Evolutionary conservation across 2,888 invertebrate genomes (phyloP).

Genomic region (Hydriomena furcata): DNA sequence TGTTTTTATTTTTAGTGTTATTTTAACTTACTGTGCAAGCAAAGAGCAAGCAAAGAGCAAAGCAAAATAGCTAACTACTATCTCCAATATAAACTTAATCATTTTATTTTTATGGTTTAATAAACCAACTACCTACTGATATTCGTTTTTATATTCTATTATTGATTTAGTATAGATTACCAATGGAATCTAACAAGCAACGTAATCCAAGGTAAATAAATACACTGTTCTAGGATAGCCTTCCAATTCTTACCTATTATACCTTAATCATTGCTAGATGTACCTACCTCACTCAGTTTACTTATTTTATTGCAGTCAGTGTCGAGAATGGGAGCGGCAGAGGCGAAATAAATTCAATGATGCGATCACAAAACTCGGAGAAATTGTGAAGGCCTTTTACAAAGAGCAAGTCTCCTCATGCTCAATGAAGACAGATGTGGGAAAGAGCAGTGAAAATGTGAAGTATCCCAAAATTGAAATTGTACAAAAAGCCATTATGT

Average conservation of each 20-base stretch:
- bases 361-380: constrained; percentile 67
- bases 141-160: too few relatives aligned
- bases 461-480: constrained; percentile 76
- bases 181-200: constrained; percentile 62
- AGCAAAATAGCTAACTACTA: too few relatives aligned
- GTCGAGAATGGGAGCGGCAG: constrained; percentile 88
- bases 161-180: background rate
- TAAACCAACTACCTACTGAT: too few relatives aligned
- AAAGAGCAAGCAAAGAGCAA: too few relatives aligned
- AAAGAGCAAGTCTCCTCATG: constrained; percentile 43
- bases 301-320: constrained; percentile 71
- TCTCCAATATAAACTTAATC: too few relatives aligned
- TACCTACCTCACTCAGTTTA: too few relatives aligned
- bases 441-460: constrained; percentile 56
- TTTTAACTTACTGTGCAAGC: too few relatives aligned
- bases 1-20: too few relatives aligned
- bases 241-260: background rate
- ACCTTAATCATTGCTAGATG: background rate
- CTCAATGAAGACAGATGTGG: constrained; percentile 22
- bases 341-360: constrained; percentile 86
- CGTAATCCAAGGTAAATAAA: constrained; percentile 42
- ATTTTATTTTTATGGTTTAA: too few relatives aligned
- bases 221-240: too few relatives aligned
- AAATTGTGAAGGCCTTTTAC: constrained; percentile 60
- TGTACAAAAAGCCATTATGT: constrained; percentile 69